Evolutionary conservation across 2,888 invertebrate genomes (phyloP).

Genomic region (Phengaris arion): DNA sequence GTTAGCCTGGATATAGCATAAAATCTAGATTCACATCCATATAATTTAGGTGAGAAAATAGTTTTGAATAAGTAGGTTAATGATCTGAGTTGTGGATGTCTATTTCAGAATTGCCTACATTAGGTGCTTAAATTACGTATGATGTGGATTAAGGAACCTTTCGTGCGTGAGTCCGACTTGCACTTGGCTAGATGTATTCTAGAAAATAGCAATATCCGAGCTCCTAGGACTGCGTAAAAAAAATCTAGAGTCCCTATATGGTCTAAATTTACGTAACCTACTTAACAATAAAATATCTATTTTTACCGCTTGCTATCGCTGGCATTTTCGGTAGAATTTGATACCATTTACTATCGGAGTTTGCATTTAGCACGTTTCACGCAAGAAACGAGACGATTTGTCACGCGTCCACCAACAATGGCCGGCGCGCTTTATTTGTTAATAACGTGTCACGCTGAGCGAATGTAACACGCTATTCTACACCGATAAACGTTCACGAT

Average conservation of each 20-base stretch:
- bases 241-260: no score
- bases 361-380: constrained; percentile 51
- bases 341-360: constrained; percentile 46
- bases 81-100: no score
- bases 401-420: constrained; percentile 59
- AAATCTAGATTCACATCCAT: not conserved
- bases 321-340: constrained; percentile 58
- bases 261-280: no score
- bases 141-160: no score
- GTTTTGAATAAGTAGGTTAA: no score
- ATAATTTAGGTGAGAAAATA: no score
- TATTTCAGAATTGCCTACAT: no score
- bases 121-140: no score
- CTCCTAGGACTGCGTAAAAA: no score
- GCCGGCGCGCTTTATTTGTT: constrained; percentile 70
- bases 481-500: constrained; percentile 49
- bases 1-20: not conserved
- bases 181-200: no score
- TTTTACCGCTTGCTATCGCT: constrained; percentile 48
- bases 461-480: constrained; percentile 64
- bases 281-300: not conserved
- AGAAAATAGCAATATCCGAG: no score
- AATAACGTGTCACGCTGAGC: constrained; percentile 67
- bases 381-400: constrained; percentile 60
- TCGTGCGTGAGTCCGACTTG: no score